phyloP scores from a whole-genome alignment of 2,888 invertebrate species.

The Agonopterix heracliana region DNA sequence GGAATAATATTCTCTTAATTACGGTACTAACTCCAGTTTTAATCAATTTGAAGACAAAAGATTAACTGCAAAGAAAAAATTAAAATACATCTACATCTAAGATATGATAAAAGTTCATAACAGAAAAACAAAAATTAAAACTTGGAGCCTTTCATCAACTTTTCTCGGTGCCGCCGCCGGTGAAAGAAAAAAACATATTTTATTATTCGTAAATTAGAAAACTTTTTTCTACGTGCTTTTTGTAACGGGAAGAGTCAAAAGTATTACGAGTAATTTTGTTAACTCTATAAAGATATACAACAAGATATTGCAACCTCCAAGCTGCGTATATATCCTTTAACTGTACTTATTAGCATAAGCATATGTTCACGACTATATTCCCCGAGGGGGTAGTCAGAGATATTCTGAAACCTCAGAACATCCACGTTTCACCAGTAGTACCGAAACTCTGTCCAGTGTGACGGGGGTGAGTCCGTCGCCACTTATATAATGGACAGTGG shows the following conservation, averaged over 20 bases:
- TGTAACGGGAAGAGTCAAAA: conserved; percentile 42
- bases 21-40: too few species aligned
- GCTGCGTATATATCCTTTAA: too few species aligned
- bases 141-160: conserved; percentile 59
- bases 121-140: conserved; percentile 62
- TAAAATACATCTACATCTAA: neutral
- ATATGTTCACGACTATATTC: too few species aligned
- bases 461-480: too few species aligned
- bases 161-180: conserved; percentile 48
- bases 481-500: too few species aligned
- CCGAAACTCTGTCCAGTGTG: too few species aligned
- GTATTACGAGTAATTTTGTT: conserved; percentile 21
- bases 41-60: neutral
- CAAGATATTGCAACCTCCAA: too few species aligned
- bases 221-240: conserved; percentile 50
- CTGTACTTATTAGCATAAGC: too few species aligned
- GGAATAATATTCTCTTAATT: too few species aligned
- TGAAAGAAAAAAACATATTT: conserved; percentile 56
- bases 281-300: neutral
- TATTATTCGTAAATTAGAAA: conserved; percentile 68
- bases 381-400: too few species aligned
- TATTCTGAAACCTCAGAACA: too few species aligned
- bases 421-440: too few species aligned
- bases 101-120: conserved; percentile 42
- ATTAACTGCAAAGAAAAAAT: neutral